Conservation (phyloP, 2,797 vertebrate species). For the Neosilurus hyrtlii region DNA sequence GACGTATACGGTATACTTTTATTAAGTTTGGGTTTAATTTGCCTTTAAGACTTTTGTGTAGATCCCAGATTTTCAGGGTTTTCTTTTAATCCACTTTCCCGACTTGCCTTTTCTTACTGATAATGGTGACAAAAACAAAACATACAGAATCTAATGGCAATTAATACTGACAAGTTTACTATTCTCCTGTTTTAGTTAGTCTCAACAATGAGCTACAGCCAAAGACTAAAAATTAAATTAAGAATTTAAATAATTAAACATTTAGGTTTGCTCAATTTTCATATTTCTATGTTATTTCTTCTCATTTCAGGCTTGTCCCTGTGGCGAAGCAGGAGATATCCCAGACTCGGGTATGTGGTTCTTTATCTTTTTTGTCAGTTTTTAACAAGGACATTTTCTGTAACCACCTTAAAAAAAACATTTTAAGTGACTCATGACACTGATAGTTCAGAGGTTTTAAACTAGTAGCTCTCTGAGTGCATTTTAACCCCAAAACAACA, state of each 20-base stretch:
- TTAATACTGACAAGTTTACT: background rate
- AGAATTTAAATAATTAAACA: no score
- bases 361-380: background rate
- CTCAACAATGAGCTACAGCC: background rate
- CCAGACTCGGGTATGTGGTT: slow-evolving; percentile 79
- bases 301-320: slow-evolving; percentile 75
- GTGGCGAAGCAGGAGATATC: slow-evolving; percentile 74
- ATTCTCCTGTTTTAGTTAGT: background rate
- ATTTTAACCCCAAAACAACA: no score
- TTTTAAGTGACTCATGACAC: background rate
- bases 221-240: background rate
- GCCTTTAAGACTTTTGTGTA: background rate
- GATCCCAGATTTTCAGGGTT: background rate
- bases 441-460: no score
- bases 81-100: background rate
- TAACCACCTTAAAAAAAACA: background rate
- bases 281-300: background rate
- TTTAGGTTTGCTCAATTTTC: background rate
- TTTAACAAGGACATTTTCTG: background rate
- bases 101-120: background rate
- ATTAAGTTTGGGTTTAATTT: no score
- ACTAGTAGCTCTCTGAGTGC: no score
- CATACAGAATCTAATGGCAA: background rate
- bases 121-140: background rate
- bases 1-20: no score